Evolutionary conservation across 2,888 invertebrate species (phyloP).

Genomic region (Drosophila dives): DNA sequence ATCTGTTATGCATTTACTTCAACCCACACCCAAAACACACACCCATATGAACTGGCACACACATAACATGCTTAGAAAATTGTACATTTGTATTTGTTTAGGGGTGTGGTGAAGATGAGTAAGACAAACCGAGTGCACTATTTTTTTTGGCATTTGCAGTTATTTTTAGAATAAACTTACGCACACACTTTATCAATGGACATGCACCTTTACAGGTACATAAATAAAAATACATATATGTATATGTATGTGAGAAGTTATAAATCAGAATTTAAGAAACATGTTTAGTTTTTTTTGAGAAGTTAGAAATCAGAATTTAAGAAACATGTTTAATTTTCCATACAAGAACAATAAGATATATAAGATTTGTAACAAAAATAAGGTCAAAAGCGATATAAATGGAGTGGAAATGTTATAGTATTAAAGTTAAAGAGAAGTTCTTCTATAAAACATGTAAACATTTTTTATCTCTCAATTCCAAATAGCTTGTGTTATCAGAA

Average conservation of each 20-base stretch:
- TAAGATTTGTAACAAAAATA: background rate
- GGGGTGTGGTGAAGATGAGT: constrained; percentile 65
- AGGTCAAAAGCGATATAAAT: background rate
- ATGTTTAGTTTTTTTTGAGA: background rate
- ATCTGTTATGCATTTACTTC: constrained; percentile 4
- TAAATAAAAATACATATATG: background rate
- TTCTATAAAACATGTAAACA: background rate
- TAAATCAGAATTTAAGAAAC: background rate
- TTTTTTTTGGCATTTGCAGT: constrained; percentile 52
- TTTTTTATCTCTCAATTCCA: background rate
- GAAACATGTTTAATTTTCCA: background rate
- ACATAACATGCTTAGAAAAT: constrained; percentile 9
- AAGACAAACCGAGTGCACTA: constrained; percentile 56
- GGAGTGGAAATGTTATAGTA: background rate
- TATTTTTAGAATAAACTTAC: constrained; percentile 71
- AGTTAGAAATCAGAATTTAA: background rate
- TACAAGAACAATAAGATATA: background rate
- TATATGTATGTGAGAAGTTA: background rate
- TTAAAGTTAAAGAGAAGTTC: background rate
- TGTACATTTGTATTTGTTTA: constrained; percentile 26
- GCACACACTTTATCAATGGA: constrained; percentile 64
- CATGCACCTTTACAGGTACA: constrained; percentile 59
- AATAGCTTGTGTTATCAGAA: constrained; percentile 6
- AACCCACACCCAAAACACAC: constrained; percentile 26
- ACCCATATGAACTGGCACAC: constrained; percentile 3